A percentile compares a stretch with the other conserved stretches of the same genome.
These are phyloP conservation scores for Lampris megalopsis DNA, from an alignment of 2,113 vertebrate genomes.

Conservation along the genomic window DNA sequence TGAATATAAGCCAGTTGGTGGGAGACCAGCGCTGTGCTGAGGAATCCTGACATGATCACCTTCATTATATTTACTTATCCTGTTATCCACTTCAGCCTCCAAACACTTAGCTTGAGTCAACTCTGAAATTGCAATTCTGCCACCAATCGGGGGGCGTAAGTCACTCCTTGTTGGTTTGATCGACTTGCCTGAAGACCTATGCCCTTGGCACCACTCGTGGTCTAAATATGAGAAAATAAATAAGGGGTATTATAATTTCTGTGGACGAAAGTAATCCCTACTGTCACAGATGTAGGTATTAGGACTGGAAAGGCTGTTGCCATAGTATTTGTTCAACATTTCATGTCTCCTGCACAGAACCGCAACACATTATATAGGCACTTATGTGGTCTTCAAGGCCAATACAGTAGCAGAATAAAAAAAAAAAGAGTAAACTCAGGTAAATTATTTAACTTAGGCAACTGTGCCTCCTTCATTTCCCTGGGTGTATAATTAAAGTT, in stretches of 20 bases:
- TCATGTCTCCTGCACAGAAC: too few species aligned
- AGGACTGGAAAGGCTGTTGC: too few species aligned
- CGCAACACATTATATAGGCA: too few species aligned
- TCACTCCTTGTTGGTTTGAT: conserved; percentile 27
- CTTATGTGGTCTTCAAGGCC: background rate
- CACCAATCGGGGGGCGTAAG: conserved; percentile 7
- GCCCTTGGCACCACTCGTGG: background rate
- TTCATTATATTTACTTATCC: conserved; percentile 30
- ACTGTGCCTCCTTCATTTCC: background rate
- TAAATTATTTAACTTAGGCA: background rate
- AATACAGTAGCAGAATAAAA: background rate
- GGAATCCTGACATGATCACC: conserved; percentile 42
- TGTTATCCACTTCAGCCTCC: conserved; percentile 30
- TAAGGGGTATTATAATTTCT: too few species aligned
- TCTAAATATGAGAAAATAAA: too few species aligned
- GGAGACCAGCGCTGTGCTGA: conserved; percentile 24
- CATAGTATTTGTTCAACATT: too few species aligned
- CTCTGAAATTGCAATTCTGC: conserved; percentile 24
- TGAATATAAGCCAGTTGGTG: conserved; percentile 27
- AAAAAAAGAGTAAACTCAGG: background rate
- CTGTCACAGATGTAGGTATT: too few species aligned
- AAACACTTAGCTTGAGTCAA: conserved; percentile 14
- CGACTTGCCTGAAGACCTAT: conserved; percentile 13
- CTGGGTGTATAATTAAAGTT: background rate
- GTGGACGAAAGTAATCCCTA: too few species aligned